Percentiles rank a stretch among this genome's conserved stretches.
Conservation (phyloP, 2,888 invertebrate species). For the Antitype chi region DNA sequence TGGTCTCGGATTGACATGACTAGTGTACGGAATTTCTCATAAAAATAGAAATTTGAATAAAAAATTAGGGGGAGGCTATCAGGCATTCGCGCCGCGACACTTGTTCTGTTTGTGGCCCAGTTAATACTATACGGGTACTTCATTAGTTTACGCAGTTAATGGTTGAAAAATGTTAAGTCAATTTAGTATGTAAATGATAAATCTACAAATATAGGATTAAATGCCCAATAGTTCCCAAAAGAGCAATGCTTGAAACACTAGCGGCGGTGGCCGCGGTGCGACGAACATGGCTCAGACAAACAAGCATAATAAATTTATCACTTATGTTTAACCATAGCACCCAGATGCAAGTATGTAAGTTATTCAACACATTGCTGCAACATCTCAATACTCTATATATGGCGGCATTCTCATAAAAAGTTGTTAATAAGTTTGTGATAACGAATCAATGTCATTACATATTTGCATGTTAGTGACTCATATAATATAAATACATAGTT, state of each 20-base stretch:
- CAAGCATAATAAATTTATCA: constrained; percentile 89
- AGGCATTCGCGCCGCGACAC: constrained; percentile 90
- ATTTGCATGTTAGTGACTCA: constrained; percentile 91
- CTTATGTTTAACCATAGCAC: constrained; percentile 90
- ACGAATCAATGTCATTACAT: constrained; percentile 87
- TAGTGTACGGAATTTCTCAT: constrained; percentile 83
- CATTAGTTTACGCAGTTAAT: constrained; percentile 90
- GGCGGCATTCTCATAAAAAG: constrained; percentile 85
- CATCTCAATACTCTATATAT: constrained; percentile 79
- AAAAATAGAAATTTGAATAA: constrained; percentile 81
- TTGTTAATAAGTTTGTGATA: constrained; percentile 87
- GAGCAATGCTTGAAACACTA: constrained; percentile 83
- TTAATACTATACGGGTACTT: constrained; percentile 88
- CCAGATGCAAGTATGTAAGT: constrained; percentile 91
- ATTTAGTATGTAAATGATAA: constrained; percentile 90
- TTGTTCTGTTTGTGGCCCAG: constrained; percentile 84
- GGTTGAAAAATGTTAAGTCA: constrained; percentile 90
- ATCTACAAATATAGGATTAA: constrained; percentile 90
- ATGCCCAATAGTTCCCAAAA: constrained; percentile 91
- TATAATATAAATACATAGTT: constrained; percentile 90
- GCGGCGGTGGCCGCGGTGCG: constrained; percentile 65
- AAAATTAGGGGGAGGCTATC: constrained; percentile 87
- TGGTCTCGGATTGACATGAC: constrained; percentile 86
- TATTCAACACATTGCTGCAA: constrained; percentile 84
- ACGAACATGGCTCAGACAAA: constrained; percentile 85